Base-by-base conservation (phyloP, 1,140 invertebrate species). In the Drosophila subobscura region DNA sequence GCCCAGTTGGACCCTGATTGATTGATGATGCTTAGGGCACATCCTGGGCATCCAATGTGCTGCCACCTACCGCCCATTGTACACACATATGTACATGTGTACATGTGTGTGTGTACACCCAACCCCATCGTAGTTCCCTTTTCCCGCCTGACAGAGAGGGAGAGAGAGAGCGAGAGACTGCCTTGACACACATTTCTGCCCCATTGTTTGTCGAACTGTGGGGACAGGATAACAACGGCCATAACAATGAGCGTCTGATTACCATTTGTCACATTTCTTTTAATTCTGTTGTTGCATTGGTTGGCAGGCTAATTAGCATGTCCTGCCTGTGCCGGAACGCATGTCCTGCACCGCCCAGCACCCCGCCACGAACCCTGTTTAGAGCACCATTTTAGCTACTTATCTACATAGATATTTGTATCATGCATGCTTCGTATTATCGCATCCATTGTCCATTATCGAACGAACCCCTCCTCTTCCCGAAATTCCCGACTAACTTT, bases 21-120 rank as follows among this genome's bases (percentile, higher is more conserved):
- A 84, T 84, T 85, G 80, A 84, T 84, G 77, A 77, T 85, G 61
- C 61, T 63, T n/a, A 44, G 52, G 54, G 16, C 16, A 20, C 16
- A 20, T 51, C 58, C 2, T 33, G 23, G 33, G n/a, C 47, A 14
- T 7, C 20, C 40, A 8, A 12, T 29, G 27, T 29, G 27, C 12
- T 29, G 25, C 25, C 42, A 22, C 53, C 53, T 45, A 20, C 16
- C 16, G 0, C 16, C 16, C 16, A 20, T 1, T 20, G 16, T 20
- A n/a, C 27, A 6, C 27, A 27, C 27, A 29, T 29, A 29, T 27
- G 27, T 27, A n/a, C n/a, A n/a, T n/a, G n/a, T 20, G 16, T 20
- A 29, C 6, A 6, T 29, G 0, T 7, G 7, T 29, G 7, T 29
- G 27, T 29, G 7, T 6, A 6, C 20, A 8, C 5, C 44, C 45